Conservation (phyloP, 2,113 vertebrate genomes). For the Thinocorus orbignyianus region DNA sequence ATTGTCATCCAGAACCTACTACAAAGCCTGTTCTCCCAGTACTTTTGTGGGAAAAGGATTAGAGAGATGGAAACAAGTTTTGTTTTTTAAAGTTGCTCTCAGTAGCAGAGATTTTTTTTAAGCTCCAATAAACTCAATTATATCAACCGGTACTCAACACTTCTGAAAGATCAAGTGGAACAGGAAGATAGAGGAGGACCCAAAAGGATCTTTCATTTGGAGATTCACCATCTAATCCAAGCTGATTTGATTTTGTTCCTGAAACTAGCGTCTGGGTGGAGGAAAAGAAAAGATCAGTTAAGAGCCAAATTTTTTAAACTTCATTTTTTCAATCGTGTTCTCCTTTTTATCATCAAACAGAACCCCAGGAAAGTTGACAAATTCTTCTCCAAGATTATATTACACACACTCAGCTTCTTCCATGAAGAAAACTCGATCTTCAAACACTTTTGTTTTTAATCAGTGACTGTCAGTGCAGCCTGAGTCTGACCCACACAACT, state of each 20-base stretch:
- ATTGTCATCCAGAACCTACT: background rate
- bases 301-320: background rate
- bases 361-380: background rate
- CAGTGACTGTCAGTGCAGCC: background rate
- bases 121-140: conserved; percentile 48
- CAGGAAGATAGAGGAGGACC: background rate
- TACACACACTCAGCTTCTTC: rapidly evolving
- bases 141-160: conserved; percentile 19
- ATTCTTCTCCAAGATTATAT: background rate
- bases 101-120: background rate
- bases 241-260: background rate
- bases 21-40: conserved; percentile 32
- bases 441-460: background rate
- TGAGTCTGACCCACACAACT: background rate
- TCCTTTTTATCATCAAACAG: background rate
- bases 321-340: background rate
- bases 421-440: background rate
- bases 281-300: background rate
- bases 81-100: background rate
- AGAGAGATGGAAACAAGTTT: conserved; percentile 5
- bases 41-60: conserved; percentile 11
- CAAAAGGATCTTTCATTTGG: background rate
- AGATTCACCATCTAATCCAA: background rate
- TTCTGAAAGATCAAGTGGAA: conserved; percentile 17
- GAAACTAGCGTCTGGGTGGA: background rate